Percentiles rank a stretch among this genome's conserved stretches.
These are phyloP conservation scores for Pelochelys cantorii DNA, from an alignment of 2,797 vertebrate species.

Conservation along the genomic window DNA sequence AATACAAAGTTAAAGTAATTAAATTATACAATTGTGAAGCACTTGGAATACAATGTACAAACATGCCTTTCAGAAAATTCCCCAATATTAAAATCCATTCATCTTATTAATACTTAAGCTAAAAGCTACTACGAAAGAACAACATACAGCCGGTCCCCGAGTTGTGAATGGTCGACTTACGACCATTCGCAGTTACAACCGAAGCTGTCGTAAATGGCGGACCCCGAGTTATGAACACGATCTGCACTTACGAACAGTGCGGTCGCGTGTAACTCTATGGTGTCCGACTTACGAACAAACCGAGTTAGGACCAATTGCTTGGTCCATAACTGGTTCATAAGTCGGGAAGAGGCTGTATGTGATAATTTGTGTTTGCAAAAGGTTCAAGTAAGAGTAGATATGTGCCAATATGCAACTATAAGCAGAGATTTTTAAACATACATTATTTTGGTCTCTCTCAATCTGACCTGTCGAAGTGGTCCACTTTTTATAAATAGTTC, in stretches of 20 bases:
- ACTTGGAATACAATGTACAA: background rate
- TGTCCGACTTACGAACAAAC: no score
- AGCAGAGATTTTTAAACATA: background rate
- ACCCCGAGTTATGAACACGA: no score
- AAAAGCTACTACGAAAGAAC: background rate
- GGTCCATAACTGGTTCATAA: no score
- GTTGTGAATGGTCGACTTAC: no score
- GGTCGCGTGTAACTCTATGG: no score
- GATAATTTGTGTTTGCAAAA: background rate
- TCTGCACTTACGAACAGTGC: no score
- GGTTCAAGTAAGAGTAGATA: background rate
- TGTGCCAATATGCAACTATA: background rate
- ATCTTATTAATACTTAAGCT: background rate
- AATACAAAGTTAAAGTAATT: background rate
- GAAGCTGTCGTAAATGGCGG: no score
- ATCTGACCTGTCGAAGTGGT: background rate
- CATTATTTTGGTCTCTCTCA: background rate
- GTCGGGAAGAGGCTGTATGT: no score
- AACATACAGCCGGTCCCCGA: background rate
- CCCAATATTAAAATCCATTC: background rate
- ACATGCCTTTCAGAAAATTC: background rate
- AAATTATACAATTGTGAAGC: background rate
- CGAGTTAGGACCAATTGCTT: no score
- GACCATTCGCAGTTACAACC: no score
- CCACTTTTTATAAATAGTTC: background rate